A percentile compares a stretch with the other conserved stretches of the same genome.
Conservation (phyloP, 2,797 vertebrate species). For the Acrossocheilus wenchowensis region DNA sequence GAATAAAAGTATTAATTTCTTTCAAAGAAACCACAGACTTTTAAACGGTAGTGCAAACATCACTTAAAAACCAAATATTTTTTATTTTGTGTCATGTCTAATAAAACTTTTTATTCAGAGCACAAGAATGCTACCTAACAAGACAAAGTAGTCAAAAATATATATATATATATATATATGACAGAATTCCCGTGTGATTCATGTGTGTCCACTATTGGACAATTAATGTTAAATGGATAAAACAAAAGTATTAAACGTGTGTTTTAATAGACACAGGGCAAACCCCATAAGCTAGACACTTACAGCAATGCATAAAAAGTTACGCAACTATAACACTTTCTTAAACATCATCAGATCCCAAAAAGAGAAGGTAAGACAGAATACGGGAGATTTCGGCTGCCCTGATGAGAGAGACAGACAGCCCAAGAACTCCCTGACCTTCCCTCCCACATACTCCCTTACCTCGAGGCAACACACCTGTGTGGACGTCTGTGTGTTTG, state of each 20-base stretch:
- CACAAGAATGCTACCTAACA: too few relatives aligned
- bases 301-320: not conserved
- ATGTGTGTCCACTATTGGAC: not conserved
- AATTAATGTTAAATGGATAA: not conserved
- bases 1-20: not conserved
- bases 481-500: slow-evolving; percentile 50
- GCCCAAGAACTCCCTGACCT: slow-evolving; percentile 51
- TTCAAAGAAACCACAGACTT: too few relatives aligned
- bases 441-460: slow-evolving; percentile 40
- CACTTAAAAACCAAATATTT: not conserved
- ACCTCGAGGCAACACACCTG: slow-evolving; percentile 52
- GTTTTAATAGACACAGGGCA: not conserved
- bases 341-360: slow-evolving; percentile 35
- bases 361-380: slow-evolving; percentile 33
- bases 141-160: not conserved
- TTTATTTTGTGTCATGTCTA: not conserved
- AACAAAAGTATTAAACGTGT: not conserved
- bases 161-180: not conserved
- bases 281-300: not conserved
- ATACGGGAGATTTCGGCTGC: slow-evolving; percentile 38
- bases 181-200: not conserved
- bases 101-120: not conserved
- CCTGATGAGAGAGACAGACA: slow-evolving; percentile 28
- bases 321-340: slow-evolving; percentile 8
- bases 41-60: not conserved